Evolutionary conservation across 1,140 invertebrate genomes (phyloP).

Genomic region (Ceratosolen fusciceps): DNA sequence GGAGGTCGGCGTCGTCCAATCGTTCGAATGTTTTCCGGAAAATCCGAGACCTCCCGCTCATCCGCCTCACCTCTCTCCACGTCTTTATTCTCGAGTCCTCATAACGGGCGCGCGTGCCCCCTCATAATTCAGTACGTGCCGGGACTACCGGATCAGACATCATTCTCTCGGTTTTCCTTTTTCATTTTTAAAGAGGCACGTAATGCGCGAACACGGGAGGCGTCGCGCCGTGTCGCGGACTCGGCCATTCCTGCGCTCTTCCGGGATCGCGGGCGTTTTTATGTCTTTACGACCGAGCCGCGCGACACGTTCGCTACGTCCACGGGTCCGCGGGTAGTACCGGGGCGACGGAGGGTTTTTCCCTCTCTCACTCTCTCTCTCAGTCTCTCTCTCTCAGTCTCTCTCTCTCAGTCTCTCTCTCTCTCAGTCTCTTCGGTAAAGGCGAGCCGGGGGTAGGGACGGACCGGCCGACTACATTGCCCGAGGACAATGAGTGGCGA

Average conservation of each 20-base stretch:
- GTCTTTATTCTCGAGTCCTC: neutral
- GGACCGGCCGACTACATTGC: no score
- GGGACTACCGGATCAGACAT: constrained; percentile 19
- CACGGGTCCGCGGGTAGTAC: neutral
- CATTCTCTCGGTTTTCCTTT: constrained; percentile 17
- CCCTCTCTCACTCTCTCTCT: neutral
- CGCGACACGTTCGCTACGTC: constrained; percentile 28
- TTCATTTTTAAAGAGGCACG: constrained; percentile 35
- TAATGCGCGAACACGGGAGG: constrained; percentile 44
- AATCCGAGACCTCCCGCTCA: neutral
- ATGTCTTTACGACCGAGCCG: neutral
- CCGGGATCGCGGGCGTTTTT: constrained; percentile 29
- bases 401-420: neutral
- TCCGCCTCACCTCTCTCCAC: neutral
- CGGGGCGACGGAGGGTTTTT: no score
- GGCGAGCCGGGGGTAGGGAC: no score
- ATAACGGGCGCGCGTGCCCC: constrained; percentile 27
- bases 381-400: neutral
- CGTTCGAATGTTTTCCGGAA: constrained; percentile 1
- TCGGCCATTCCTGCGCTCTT: neutral
- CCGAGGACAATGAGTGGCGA: no score
- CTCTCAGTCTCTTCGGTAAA: constrained; percentile 16
- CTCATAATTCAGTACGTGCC: constrained; percentile 45
- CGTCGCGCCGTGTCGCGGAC: constrained; percentile 1
- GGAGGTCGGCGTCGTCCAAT: neutral